Conservation (phyloP, 2,113 vertebrate genomes). For the Desmodus rotundus region DNA sequence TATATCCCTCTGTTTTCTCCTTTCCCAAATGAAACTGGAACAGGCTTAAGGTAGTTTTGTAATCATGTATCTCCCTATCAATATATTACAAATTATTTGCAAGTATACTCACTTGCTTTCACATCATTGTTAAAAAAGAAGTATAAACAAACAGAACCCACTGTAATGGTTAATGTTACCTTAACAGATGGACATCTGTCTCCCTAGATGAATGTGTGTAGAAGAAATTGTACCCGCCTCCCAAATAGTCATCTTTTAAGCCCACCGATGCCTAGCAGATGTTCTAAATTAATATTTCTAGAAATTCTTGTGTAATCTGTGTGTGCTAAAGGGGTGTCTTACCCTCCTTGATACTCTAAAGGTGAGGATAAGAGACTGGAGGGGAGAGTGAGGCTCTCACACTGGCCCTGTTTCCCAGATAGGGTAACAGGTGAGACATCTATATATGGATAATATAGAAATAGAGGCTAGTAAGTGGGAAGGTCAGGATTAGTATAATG, state of each 20-base stretch:
- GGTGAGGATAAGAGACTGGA: not conserved
- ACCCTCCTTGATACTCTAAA: not conserved
- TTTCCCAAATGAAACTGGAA: not conserved
- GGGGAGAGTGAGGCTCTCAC: not conserved
- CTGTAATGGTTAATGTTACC: not conserved
- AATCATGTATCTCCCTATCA: not conserved
- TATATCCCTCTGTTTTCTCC: not conserved
- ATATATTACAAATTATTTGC: not conserved
- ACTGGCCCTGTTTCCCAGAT: not conserved
- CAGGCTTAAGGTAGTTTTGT: not conserved
- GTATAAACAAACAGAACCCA: not conserved
- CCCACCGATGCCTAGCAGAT: not conserved
- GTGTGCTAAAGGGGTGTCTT: not conserved
- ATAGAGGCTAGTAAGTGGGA: not conserved
- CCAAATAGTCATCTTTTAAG: conserved; percentile 5
- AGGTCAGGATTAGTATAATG: not conserved
- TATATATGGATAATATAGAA: not conserved
- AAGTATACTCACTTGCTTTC: not conserved
- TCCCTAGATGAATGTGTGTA: not conserved
- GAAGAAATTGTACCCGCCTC: not conserved
- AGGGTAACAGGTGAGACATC: not conserved
- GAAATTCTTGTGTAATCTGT: conserved; percentile 14
- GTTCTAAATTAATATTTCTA: not conserved
- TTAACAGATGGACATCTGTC: not conserved
- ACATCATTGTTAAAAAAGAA: not conserved